Evolutionary conservation across 2,113 vertebrate species (phyloP), one percentile per base, ranked within the genome.

Genomic region (Labeo rohita): DNA sequence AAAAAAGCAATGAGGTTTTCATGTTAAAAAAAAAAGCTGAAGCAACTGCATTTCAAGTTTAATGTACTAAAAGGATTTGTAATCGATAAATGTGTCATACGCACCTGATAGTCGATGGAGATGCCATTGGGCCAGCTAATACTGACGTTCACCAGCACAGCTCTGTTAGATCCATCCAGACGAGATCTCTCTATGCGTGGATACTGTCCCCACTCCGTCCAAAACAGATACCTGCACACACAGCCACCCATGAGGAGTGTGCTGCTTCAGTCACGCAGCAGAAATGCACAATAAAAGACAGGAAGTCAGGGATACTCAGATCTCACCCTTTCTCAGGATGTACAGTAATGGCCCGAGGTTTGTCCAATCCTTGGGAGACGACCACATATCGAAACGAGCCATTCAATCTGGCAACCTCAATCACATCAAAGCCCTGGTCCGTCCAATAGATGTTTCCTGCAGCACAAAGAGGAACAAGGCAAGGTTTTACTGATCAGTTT

Each of bases 51-150:
- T n/a, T 66, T 36, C 11, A 28, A 34, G 63, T 34, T 34, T 0
- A 3, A 66, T 13, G 28, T 0, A 66, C 18, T 36, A 3, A 0
- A 13, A 70, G 34, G 2, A 70, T 39, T 70, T 66, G 23, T 2
- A 13, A 34, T 13, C 23, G 8, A 54, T 34, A 2, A 34, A 36
- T 16, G 61, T 56, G 34, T 2, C 12, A 8, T 52, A 36, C 66
- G 3, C 91, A 99, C 98, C 97, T 97, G 94, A 0, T 99, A 99
- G 94, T 99, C 98, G 0, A 99, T 96, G 0, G 98, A 99, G 84
- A 99, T 98, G 23, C 98, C 98, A 0, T 99, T 99, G 91, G 98
- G 98, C 98, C 98, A 99, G 88, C 98, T 99, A 93, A 99, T 99
- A 89, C 98, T 99, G 92, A 91, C 91, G 0, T 99, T 99, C 12